Evolutionary conservation across 2,113 vertebrate genomes (phyloP), one percentile per base, ranked within the genome.

Genomic region (Chloropsis cyanopogon): DNA sequence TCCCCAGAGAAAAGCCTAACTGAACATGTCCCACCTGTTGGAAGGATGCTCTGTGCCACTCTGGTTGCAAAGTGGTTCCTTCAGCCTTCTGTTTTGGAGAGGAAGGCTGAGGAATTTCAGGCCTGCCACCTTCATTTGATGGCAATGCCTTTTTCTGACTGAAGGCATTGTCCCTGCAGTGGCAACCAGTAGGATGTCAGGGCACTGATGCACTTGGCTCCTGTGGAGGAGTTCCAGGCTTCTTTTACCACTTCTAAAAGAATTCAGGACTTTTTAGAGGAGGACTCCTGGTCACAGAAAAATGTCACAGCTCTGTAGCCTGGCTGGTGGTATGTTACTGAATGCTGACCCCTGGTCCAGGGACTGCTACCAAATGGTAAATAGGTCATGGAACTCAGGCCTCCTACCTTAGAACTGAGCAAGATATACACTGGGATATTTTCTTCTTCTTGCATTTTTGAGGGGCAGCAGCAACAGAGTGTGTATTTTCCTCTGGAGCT

Each of bases 271-370:
- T 47, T 63, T 75, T 14, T 49, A 33, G 53, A 85, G 61, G 11
- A 88, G 17, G 18, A 44, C 24, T 77, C 3, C 46, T n/a, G 13
- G 21, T 44, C 7, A 21, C 31, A 59, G 66, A 33, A 70, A 80
- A 82, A 42, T 35, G 23, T 35, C 29, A 8, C n/a, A 29, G 47
- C 31, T 81, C 28, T 22, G 28, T 49, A 69, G 41, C 23, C 44
- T 71, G 52, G 7, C 18, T 49, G n/a, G 50, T 39, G 29, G 33
- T 5, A 1, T 0, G 0, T 59, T 56, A 29, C 12, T 79, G 31
- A 20, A 66, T 79, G 61, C 56, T 63, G 20, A 82, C 11, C 35
- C 37, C 28, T 66, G 39, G 5, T 59, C 47, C 29, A 18, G 41
- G 23, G 44, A 24, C 42, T 53, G 4, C 57, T 71, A 9, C 41